A percentile compares a stretch with the other conserved stretches of the same genome.
These are phyloP conservation scores for Eospalax fontanierii DNA, from an alignment of 2,797 vertebrate species.

Conservation along the genomic window DNA sequence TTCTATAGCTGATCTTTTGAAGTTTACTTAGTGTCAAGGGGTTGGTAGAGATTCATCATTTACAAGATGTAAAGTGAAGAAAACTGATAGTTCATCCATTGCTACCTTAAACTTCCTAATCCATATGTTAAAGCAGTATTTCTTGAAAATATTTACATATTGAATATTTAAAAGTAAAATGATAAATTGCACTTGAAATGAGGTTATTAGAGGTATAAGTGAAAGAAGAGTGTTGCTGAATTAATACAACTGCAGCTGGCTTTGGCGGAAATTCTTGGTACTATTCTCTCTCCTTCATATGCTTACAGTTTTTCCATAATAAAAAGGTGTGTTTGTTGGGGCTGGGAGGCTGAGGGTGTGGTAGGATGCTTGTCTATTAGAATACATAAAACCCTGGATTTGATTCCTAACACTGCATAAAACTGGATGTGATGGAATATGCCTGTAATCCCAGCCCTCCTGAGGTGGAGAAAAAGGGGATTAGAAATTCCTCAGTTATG, in stretches of 20 bases:
- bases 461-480: background rate
- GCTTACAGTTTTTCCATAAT: slow-evolving; percentile 23
- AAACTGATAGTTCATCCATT: background rate
- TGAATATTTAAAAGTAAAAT: slow-evolving; percentile 41
- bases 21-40: background rate
- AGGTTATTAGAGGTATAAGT: background rate
- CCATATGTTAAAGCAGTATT: background rate
- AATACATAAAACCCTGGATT: background rate
- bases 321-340: background rate
- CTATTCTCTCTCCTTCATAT: background rate
- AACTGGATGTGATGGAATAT: background rate
- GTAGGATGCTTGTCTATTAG: background rate
- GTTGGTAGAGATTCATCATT: background rate
- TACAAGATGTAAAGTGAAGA: slow-evolving; percentile 44
- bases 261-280: background rate
- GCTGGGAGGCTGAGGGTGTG: background rate
- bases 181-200: background rate
- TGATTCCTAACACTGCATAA: background rate
- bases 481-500: background rate
- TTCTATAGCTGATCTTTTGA: background rate
- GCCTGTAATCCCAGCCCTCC: background rate
- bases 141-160: slow-evolving; percentile 42
- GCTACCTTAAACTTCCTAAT: slow-evolving; percentile 27
- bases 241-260: background rate
- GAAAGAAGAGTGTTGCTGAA: background rate